A percentile compares a stretch with the other conserved stretches of the same genome.
Conservation (phyloP, 2,888 invertebrate genomes). For the Lumbricus terrestris region DNA sequence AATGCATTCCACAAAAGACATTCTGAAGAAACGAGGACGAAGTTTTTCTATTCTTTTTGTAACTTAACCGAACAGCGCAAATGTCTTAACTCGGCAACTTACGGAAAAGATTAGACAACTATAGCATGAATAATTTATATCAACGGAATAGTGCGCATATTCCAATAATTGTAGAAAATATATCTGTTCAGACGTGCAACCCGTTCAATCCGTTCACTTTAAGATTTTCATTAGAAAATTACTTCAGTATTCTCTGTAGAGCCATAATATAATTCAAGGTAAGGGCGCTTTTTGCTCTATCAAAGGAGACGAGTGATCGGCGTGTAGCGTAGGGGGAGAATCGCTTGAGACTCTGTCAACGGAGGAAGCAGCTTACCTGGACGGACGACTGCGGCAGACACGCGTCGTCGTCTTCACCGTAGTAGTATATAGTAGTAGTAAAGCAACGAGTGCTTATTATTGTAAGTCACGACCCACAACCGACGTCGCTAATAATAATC, state of each 20-base stretch:
- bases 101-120: too few species aligned
- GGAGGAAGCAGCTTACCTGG: not conserved
- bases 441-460: not conserved
- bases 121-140: too few species aligned
- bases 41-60: not conserved
- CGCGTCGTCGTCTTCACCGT: not conserved
- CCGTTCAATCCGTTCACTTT: not conserved
- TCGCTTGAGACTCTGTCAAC: not conserved
- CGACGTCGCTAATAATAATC: not conserved
- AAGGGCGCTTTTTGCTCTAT: not conserved
- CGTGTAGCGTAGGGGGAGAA: too few species aligned
- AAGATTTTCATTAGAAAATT: not conserved
- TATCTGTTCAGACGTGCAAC: not conserved
- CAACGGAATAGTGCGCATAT: too few species aligned
- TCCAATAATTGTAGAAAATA: not conserved
- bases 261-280: not conserved
- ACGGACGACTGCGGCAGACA: not conserved
- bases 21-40: not conserved
- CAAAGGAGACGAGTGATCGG: not conserved
- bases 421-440: too few species aligned
- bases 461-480: conserved; percentile 3
- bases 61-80: too few species aligned
- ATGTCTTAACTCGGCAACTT: too few species aligned
- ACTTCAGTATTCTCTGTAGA: not conserved
- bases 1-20: not conserved